Base-by-base conservation (phyloP, 2,113 vertebrate species). In the Atrichornis clamosus region DNA sequence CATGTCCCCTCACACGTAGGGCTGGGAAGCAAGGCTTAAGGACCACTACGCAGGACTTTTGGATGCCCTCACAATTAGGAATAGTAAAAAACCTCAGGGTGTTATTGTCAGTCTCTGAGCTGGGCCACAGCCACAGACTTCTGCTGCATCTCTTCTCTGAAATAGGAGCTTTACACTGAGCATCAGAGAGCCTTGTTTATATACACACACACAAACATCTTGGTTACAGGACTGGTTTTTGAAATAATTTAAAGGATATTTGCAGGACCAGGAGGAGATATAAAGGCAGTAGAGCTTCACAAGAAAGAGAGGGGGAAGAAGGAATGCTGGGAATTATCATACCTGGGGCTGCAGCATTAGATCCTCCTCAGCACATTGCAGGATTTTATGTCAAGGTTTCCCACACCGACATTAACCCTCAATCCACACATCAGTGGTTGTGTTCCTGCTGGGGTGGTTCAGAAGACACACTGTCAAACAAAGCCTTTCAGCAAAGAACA, bases 1-100 rank as follows among this genome's bases (percentile, higher is more conserved):
- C 0, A 0, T 6, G 11, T n/a, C 7, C 47, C 21, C 28, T 60
- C 30, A 67, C 14, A 9, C 1, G 0, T 32, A 15, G 3, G 44
- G 28, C n/a, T 68, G 56, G 33, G 35, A 79, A 84, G 24, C 41
- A 70, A 39, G 35, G 37, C 20, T 13, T 81, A 13, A 35, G 60
- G 85, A 28, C 8, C 4, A 3, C 68, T 11, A 1, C 1, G 0
- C 2, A 58, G 28, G 59, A 46, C 22, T 58, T 85, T 58, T 9
- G 16, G 63, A 58, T 76, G 46, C 19, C 33, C 32, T 83, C 35
- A 32, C 7, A 2, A 0, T 26, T 18, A 47, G 30, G 35, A 58
- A 18, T 5, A 17, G 28, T 2, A 30, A 37, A 33, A 81, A 91
- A 46, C 3, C 17, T 50, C 53, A 3, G 17, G 27, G 11, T 27